Conservation (phyloP, 2,113 vertebrate species). For the Peromyscus californicus region DNA sequence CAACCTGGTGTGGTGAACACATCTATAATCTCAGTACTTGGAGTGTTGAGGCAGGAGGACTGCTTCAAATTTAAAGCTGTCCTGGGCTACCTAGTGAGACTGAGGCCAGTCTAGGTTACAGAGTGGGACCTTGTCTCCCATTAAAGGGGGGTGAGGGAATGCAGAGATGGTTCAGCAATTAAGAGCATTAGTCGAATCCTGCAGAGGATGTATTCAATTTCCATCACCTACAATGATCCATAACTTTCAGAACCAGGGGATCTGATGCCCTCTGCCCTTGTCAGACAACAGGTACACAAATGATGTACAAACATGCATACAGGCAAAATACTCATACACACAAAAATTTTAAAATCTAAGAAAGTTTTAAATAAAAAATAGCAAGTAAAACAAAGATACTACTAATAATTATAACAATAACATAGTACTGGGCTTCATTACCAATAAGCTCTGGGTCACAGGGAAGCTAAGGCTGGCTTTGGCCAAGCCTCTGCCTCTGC, state of each 20-base stretch:
- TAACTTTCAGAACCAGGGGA: too few species aligned
- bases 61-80: neutral
- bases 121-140: too few species aligned
- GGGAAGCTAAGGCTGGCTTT: neutral
- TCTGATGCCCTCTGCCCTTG: neutral
- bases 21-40: neutral
- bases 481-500: neutral
- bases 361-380: neutral
- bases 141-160: too few species aligned
- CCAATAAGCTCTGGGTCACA: neutral
- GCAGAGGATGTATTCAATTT: too few species aligned
- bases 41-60: neutral
- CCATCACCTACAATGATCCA: too few species aligned
- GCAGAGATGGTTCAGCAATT: too few species aligned
- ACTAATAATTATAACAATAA: neutral
- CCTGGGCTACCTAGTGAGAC: neutral
- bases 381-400: neutral
- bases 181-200: too few species aligned
- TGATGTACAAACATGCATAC: neutral
- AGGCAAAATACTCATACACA: neutral
- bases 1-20: neutral
- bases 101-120: neutral
- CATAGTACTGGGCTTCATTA: neutral
- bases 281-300: neutral
- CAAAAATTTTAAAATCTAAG: neutral